phyloP scores from a whole-genome alignment of 2,797 vertebrate genomes.

The Parambassis ranga region DNA sequence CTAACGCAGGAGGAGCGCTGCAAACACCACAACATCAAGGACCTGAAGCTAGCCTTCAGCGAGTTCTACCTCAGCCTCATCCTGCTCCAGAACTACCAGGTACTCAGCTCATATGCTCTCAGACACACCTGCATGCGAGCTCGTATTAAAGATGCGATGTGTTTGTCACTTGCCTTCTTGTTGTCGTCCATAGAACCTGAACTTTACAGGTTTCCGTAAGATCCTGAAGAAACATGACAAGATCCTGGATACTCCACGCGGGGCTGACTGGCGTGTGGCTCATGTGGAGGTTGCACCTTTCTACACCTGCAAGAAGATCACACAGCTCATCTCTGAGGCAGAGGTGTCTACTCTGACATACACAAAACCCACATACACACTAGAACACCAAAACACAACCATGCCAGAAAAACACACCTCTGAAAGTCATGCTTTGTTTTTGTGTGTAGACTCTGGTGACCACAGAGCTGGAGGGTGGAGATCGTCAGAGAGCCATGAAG shows the following conservation, averaged over 20 bases:
- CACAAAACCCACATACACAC: background rate
- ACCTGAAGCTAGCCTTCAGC: slow-evolving; percentile 96
- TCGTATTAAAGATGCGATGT: background rate
- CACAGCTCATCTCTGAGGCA: slow-evolving; percentile 95
- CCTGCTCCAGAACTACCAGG: slow-evolving; percentile 94
- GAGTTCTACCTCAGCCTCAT: slow-evolving; percentile 98
- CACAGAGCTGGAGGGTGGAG: slow-evolving; percentile 94
- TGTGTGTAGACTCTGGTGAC: slow-evolving; percentile 89
- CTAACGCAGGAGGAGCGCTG: slow-evolving; percentile 94
- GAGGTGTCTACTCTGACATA: slow-evolving; percentile 78
- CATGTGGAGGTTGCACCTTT: slow-evolving; percentile 98
- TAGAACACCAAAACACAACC: fast-evolving
- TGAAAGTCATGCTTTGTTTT: background rate
- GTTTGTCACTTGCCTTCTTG: background rate
- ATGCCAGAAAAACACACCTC: background rate
- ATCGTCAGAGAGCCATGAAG: slow-evolving; percentile 98
- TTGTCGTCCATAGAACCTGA: slow-evolving; percentile 86
- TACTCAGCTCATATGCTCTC: slow-evolving; percentile 36
- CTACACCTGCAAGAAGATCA: slow-evolving; percentile 99
- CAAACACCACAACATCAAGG: slow-evolving; percentile 93
- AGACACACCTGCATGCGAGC: background rate
- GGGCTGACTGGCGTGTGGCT: slow-evolving; percentile 94
- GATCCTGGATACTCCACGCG: slow-evolving; percentile 93
- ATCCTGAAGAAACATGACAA: slow-evolving; percentile 99
- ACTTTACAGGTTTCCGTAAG: slow-evolving; percentile 98